phyloP scores from a whole-genome alignment of 2,888 invertebrate species.

The Phytoseiulus persimilis region DNA sequence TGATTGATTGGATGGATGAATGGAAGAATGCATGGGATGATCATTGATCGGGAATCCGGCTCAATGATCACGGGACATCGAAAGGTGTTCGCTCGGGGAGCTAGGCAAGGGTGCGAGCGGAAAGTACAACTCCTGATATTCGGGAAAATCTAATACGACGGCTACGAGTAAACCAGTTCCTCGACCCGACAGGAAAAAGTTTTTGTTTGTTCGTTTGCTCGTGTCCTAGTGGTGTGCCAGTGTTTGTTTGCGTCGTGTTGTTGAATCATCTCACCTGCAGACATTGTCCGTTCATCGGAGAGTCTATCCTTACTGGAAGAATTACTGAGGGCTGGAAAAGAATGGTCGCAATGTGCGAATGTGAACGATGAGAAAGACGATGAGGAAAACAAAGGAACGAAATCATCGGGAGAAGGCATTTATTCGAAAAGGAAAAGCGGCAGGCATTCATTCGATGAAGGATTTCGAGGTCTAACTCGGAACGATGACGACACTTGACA shows the following conservation, averaged over 20 bases:
- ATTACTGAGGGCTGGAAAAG: slow-evolving; percentile 35
- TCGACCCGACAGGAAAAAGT: too few relatives aligned
- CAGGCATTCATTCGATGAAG: not conserved
- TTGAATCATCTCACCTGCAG: slow-evolving; percentile 18
- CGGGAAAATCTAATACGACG: too few relatives aligned
- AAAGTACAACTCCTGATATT: too few relatives aligned
- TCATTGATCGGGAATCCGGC: not conserved
- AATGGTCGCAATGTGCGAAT: not conserved
- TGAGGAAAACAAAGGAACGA: not conserved
- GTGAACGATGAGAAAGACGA: not conserved
- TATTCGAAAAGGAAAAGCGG: not conserved
- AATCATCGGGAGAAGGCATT: not conserved
- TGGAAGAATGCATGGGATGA: not conserved
- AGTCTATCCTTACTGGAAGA: slow-evolving; percentile 38
- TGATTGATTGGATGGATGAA: not conserved
- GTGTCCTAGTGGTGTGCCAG: not conserved
- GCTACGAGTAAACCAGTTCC: too few relatives aligned
- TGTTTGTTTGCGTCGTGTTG: not conserved
- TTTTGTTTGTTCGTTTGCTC: too few relatives aligned
- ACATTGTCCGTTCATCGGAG: slow-evolving; percentile 29
- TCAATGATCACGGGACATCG: not conserved
- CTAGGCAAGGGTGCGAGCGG: too few relatives aligned
- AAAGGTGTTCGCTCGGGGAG: not conserved
- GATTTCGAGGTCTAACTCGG: not conserved
- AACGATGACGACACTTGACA: not conserved